A percentile compares a stretch with the other conserved stretches of the same genome.
These are phyloP conservation scores for Sycophaga agraensis DNA, from an alignment of 1,140 invertebrate species.

Conservation along the genomic window DNA sequence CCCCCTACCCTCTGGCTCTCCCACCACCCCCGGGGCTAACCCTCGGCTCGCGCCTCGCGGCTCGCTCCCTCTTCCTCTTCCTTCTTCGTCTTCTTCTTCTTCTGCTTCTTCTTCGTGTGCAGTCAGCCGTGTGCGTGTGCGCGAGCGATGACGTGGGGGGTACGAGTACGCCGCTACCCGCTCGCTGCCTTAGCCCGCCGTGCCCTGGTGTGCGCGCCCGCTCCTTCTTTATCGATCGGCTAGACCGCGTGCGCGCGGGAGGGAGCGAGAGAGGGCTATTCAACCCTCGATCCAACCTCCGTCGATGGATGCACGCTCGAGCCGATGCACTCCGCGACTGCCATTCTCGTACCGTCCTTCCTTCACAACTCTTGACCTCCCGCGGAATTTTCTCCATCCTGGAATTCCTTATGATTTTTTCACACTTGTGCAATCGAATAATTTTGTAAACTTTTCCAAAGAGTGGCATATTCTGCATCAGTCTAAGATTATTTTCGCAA, in stretches of 20 bases:
- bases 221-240: constrained; percentile 24
- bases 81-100: too few relatives aligned
- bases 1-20: constrained; percentile 17
- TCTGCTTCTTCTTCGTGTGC: not conserved
- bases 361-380: too few relatives aligned
- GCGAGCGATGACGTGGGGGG: not conserved
- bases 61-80: not conserved
- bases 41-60: not conserved
- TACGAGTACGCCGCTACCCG: too few relatives aligned
- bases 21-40: not conserved
- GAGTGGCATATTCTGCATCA: too few relatives aligned
- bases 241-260: not conserved
- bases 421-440: too few relatives aligned
- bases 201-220: not conserved
- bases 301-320: not conserved
- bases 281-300: too few relatives aligned
- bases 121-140: not conserved
- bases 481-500: too few relatives aligned
- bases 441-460: too few relatives aligned
- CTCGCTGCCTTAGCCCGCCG: too few relatives aligned
- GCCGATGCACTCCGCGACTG: not conserved
- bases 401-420: too few relatives aligned
- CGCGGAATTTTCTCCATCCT: too few relatives aligned
- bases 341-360: too few relatives aligned
- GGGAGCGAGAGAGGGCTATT: not conserved